A percentile compares a stretch with the other conserved stretches of the same genome.
Evolutionary conservation across 2,888 invertebrate species (phyloP).

Genomic region (Caenorhabditis virilis): DNA sequence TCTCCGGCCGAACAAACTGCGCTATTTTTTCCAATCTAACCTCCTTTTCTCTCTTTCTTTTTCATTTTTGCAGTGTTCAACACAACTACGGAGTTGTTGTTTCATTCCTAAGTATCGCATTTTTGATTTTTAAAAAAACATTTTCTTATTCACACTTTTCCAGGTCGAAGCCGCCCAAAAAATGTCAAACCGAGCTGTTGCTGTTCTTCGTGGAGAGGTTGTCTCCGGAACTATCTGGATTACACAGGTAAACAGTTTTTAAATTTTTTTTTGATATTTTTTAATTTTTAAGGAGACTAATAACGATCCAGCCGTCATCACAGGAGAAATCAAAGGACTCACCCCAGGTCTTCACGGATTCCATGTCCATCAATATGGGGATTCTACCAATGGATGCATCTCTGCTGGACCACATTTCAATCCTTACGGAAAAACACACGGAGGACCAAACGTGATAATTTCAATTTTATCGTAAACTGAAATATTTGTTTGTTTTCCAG

Average conservation of each 20-base stretch:
- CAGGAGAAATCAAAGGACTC: conserved; percentile 66
- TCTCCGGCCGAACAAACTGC: too few relatives aligned
- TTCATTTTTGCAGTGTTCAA: too few relatives aligned
- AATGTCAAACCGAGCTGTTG: conserved; percentile 60
- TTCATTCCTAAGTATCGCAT: too few relatives aligned
- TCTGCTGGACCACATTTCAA: conserved; percentile 70
- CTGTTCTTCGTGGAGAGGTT: conserved; percentile 55
- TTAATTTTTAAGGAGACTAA: neutral
- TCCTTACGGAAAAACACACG: conserved; percentile 69
- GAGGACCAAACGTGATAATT: conserved; percentile 61
- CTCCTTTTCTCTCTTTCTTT: conserved; percentile 11
- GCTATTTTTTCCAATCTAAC: conserved; percentile 5
- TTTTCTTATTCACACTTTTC: conserved; percentile 1
- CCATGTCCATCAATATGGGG: conserved; percentile 67
- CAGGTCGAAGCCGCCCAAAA: conserved; percentile 40
- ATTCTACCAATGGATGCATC: conserved; percentile 68
- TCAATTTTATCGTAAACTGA: neutral
- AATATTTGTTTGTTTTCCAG: conserved; percentile 15
- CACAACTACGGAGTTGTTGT: too few relatives aligned
- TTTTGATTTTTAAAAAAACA: too few relatives aligned
- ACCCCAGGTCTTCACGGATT: conserved; percentile 68
- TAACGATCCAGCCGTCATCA: conserved; percentile 48
- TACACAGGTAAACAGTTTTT: conserved; percentile 46
- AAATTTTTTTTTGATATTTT: neutral
- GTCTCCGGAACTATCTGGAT: conserved; percentile 60